Conservation (phyloP, 2,113 vertebrate species). For the Semnornis frantzii region DNA sequence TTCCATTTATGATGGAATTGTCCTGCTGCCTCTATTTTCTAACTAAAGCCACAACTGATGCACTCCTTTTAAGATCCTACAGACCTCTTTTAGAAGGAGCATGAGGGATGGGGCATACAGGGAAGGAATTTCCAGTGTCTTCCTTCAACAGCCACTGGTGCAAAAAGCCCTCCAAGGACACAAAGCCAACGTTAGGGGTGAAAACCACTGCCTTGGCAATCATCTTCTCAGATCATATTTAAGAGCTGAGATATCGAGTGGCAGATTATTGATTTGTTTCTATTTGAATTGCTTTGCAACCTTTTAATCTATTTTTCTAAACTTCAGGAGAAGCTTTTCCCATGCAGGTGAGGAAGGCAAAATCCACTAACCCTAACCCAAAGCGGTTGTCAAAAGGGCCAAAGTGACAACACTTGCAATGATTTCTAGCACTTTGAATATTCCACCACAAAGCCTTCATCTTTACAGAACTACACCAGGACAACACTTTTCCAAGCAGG, state of each 20-base stretch:
- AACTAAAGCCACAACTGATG: background rate
- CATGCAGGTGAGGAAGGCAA: background rate
- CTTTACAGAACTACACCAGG: background rate
- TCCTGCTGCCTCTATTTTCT: background rate
- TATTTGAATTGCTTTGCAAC: background rate
- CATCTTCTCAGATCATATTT: background rate
- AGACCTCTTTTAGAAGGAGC: background rate
- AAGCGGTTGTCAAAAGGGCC: background rate
- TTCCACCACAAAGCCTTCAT: background rate
- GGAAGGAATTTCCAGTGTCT: background rate
- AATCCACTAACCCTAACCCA: no score
- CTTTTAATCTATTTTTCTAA: background rate
- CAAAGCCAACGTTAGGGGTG: background rate
- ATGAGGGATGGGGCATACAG: background rate
- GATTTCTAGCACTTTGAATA: background rate
- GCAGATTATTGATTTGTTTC: background rate
- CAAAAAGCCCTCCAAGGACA: background rate
- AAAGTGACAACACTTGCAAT: background rate
- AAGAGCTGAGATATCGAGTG: background rate
- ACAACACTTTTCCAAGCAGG: background rate
- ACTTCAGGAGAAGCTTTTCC: background rate
- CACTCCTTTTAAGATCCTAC: background rate
- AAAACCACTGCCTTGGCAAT: background rate
- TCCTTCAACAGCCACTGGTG: background rate
- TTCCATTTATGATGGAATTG: background rate